Percentiles rank a stretch among this genome's conserved stretches.
Conservation (phyloP, 2,797 vertebrate genomes). For the Aldrovandia affinis region DNA sequence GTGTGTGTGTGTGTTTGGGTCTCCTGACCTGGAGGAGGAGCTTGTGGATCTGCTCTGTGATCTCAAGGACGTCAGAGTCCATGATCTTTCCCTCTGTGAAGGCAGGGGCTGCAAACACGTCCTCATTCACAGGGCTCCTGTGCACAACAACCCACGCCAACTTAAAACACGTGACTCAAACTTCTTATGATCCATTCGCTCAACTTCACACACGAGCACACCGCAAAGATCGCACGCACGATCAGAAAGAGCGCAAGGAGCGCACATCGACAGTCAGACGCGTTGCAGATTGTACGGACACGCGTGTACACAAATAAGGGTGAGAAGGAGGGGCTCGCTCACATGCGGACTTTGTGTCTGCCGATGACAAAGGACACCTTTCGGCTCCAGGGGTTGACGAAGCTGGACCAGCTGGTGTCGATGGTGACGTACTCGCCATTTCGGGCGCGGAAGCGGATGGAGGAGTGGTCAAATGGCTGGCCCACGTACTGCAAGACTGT, state of each 20-base stretch:
- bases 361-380: constrained; percentile 97
- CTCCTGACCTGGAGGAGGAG: constrained; percentile 86
- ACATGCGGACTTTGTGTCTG: constrained; percentile 95
- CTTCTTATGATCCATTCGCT: background rate
- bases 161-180: background rate
- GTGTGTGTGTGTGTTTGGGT: too few relatives aligned
- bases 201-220: background rate
- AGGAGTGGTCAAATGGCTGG: constrained; percentile 93
- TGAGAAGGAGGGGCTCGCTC: constrained; percentile 62
- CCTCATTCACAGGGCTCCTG: constrained; percentile 94
- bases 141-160: background rate
- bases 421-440: constrained; percentile 93
- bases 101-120: constrained; percentile 77
- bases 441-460: constrained; percentile 87
- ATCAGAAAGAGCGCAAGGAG: too few relatives aligned
- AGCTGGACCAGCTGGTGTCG: constrained; percentile 98
- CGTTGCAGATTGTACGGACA: background rate
- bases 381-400: constrained; percentile 94
- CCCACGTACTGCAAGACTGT: constrained; percentile 83
- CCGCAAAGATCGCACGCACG: too few relatives aligned
- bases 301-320: background rate
- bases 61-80: constrained; percentile 83
- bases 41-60: constrained; percentile 91
- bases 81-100: constrained; percentile 72
- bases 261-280: too few relatives aligned